Evolutionary conservation across 2,113 vertebrate species (phyloP), one percentile per base, ranked within the genome.

Genomic region (Arothron firmamentum): DNA sequence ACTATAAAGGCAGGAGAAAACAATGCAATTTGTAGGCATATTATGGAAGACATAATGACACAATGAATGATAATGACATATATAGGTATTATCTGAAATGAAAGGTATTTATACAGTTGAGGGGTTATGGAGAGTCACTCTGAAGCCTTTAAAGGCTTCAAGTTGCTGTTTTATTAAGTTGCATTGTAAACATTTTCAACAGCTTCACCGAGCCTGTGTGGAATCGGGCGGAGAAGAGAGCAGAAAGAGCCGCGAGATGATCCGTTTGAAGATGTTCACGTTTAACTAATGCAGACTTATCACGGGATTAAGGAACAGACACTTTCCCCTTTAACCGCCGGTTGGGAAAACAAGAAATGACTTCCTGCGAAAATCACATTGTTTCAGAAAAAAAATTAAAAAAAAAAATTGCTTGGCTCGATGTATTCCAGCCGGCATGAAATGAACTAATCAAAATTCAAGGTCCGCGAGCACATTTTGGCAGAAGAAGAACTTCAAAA

Each of bases 401-500:
- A 23, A 23, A 23, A 45, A 46, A 47, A 47, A 47, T 4, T 17
- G 60, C 65, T 72, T 65, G 75, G 57, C 21, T 70, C 55, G 70
- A 48, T 83, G 67, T 70, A 80, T 85, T 79, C 65, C 68, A 78
- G 66, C 65, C 80, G 81, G 79, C 80, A 82, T 84, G 80, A 83
- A 85, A 88, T 86, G 70, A 88, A 83, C 78, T 86, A 76, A 83
- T 86, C 80, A 85, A 86, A 89, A 84, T 82, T 81, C 77, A 75
- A 82, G 67, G 79, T 83, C 72, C 67, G 66, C 56, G 59, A 81
- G 72, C 67, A 67, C 72, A 77, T 82, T 87, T 84, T 73, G 71
- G 60, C 72, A 70, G 65, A 72, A 82, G 75, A 76, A 70, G 62
- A 87, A 80, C 85, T 80, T 85, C 74, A 82, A 79, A 83, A 81